Evolutionary conservation across 2,113 vertebrate species (phyloP).

Genomic region (Pluvianellus socialis): DNA sequence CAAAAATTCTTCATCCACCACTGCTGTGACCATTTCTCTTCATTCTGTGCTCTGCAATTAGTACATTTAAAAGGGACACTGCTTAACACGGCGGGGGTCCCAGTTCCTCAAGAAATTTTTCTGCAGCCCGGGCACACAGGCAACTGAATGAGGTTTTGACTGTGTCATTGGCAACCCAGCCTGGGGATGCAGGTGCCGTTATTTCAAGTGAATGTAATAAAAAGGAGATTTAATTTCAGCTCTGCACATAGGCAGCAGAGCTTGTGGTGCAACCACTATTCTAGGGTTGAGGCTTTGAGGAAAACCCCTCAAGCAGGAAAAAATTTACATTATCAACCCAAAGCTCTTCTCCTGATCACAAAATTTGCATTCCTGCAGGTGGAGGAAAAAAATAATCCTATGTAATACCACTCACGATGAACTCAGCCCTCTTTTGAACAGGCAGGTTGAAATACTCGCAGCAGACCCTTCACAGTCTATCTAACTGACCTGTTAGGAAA

Average conservation of each 20-base stretch:
- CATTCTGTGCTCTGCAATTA: slow-evolving; percentile 31
- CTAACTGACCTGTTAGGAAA: slow-evolving; percentile 25
- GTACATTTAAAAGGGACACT: slow-evolving; percentile 2
- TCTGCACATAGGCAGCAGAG: not conserved
- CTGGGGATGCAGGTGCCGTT: not conserved
- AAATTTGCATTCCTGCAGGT: not conserved
- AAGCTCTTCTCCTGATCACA: not conserved
- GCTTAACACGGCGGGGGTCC: not conserved
- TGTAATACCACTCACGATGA: not conserved
- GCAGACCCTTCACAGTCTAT: slow-evolving; percentile 28
- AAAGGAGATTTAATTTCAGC: slow-evolving; percentile 13
- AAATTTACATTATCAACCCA: not conserved
- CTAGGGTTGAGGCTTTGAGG: not conserved
- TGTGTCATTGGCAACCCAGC: not conserved
- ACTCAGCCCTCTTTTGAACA: not conserved
- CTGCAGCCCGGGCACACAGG: not conserved
- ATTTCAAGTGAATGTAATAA: slow-evolving; percentile 21
- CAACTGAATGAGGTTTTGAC: slow-evolving; percentile 2
- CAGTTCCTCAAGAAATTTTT: not conserved
- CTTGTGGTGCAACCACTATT: not conserved
- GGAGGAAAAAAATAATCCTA: not conserved
- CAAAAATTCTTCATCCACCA: slow-evolving; percentile 48
- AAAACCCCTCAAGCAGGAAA: not conserved
- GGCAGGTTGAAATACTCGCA: slow-evolving; percentile 17
- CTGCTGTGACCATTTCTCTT: slow-evolving; percentile 56